Base-by-base conservation (phyloP, 64 coral and sea anemone species). In the Catalaphyllia jardinei region DNA sequence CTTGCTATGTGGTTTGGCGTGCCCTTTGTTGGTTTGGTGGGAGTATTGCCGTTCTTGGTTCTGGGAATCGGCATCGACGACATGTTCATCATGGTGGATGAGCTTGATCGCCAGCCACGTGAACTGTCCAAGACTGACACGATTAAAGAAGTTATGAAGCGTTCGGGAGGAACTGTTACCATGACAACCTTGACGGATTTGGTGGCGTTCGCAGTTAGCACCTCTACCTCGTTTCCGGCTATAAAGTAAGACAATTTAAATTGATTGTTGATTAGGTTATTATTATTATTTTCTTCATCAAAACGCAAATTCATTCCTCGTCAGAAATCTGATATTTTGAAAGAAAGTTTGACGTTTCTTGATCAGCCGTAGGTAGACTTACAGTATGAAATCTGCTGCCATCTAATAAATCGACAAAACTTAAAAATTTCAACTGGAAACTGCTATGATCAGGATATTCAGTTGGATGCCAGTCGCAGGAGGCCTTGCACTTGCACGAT, bases 51-150 rank as follows among this genome's bases (percentile, higher is more conserved):
- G 38, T 88, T 88, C 51, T 49, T 88, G 25, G 73, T 88, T 76
- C 71, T 88, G n/a, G 87, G 87, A 24, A 88, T 88, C 15, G 87
- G 87, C 18, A 77, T 88, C 10, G 87, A 88, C 52, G 87, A 88
- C 49, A 77, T 88, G 87, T 77, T 88, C 49, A 75, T 88, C 28
- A 52, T 88, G 31, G 87, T 88, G 28, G 71, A 88, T 67, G 87
- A 88, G 33, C 69, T 88, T 59, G 87, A 88, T 88, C 73, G 87
- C 35, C 42, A 31, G 50, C 49, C 52, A 38, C 24, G 73, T 29
- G 73, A 63, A 6, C 20, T 88, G 87, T 59, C 87, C 35, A 67
- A 2, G 25, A 29, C 35, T 11, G 73, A 88, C 25, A 75, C 11
- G 29, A 30, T 88, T 11, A 88, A 77, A 78, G 50, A 35, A 22